Base-by-base conservation (phyloP, 2,888 invertebrate species). In the Drosophila eohydei region DNA sequence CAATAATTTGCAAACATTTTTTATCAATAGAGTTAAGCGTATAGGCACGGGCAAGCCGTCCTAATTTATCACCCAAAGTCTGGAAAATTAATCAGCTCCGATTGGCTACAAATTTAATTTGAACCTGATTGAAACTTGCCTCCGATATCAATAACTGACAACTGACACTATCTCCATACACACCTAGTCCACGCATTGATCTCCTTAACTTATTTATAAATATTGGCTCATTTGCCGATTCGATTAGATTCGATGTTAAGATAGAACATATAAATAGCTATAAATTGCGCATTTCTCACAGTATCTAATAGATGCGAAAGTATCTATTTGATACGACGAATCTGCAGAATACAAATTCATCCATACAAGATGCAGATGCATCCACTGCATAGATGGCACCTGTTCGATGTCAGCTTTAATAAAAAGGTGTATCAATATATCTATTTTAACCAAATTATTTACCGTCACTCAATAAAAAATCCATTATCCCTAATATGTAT, bases 61-160 rank as follows among this genome's bases (percentile, higher is more conserved):
- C 14, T 46, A 54, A 71, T 52, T 66, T 66, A 78, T 75, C 73
- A 54, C 43, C 52, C 16, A 38, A 72, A 44, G 51, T 54, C 67
- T 4, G 26, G 30, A 21, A 40, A 51, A 40, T 48, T 58, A 40
- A 59, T 16, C 34, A 40, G 50, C 16, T 52, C 50, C 48, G 28
- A 60, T 28, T 70, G 58, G 28, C 41, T 51, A 57, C 38, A 63
- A 71, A 44, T 46, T 59, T 30, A 59, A 56, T 60, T 60, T 62
- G n/a, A 38, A 52, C 32, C 58, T 21, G 28, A 51, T 57, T 52
- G 12, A 12, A 60, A 76, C 52, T 57, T 9, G 14, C n/a, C 11
- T 44, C 7, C 3, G 26, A 57, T 70, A 57, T 61, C 58, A 60
- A 60, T 59, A 58, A 65, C 46, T 61, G 60, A 48, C 60, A 76